phyloP scores from a whole-genome alignment of 2,888 invertebrate genomes.

The Lumbricus terrestris region DNA sequence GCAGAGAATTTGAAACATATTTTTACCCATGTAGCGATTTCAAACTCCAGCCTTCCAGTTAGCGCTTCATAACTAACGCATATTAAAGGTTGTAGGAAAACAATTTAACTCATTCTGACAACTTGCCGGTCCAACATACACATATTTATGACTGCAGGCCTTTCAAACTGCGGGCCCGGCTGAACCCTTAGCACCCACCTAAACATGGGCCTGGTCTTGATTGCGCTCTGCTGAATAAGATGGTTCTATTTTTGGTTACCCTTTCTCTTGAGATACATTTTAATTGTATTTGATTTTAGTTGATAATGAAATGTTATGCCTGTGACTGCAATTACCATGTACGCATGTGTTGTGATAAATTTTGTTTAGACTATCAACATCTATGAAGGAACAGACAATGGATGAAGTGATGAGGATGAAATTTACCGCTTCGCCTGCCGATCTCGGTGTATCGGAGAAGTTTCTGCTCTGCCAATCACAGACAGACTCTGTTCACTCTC shows the following conservation, averaged over 20 bases:
- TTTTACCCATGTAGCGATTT: neutral
- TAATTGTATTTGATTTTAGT: no score
- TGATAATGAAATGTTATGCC: neutral
- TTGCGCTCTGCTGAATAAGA: neutral
- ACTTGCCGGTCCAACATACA: no score
- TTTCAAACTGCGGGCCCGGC: no score
- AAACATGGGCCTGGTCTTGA: no score
- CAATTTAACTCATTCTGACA: no score
- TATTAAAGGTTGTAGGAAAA: no score
- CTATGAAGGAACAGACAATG: neutral
- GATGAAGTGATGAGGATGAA: neutral
- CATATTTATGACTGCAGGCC: no score
- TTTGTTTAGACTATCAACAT: neutral
- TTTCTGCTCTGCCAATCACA: neutral
- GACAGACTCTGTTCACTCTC: neutral
- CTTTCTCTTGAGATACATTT: neutral
- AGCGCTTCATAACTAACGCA: no score
- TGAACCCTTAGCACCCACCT: no score
- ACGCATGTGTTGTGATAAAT: neutral
- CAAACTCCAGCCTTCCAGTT: neutral
- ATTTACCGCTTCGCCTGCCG: neutral
- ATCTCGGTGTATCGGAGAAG: constrained; percentile 10
- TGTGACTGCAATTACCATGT: neutral
- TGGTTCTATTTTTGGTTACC: neutral
- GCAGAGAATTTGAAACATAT: neutral